Base-by-base conservation (phyloP, 2,888 invertebrate genomes). In the Lasiommata megera region DNA sequence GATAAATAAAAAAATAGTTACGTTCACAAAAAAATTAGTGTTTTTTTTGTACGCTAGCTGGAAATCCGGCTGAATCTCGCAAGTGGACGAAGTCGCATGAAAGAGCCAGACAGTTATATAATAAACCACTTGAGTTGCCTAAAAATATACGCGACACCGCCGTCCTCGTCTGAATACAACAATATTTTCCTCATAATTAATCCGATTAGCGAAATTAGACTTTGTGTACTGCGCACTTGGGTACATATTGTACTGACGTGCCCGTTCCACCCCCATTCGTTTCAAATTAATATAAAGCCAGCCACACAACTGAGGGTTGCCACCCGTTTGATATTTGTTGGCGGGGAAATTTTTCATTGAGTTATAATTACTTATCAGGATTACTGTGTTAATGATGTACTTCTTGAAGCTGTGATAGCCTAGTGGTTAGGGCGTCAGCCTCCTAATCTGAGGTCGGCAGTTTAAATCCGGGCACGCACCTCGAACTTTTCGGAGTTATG, bases 281-380 rank as follows among this genome's bases (percentile, higher is more conserved):
- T 46, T 31, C 46, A 56, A 61, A 60, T 63, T 61, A 56, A 62
- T 64, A 61, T 64, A 53, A 62, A 53, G 47, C 62, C 59, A 55
- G 43, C 58, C 61, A 16, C 58, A 38, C 31, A 31, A 34, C 43
- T 43, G 40, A 61, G 61, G 61, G 61, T 53, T 61, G 61, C 41
- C 54, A 23, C 12, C 41, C 23, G 23, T 23, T 23, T 23, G 23
- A 23, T 41, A 34, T 31, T 16, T 29, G 12, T 34, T 34, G 34
- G 9, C 34, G 11, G 3, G 9, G 9, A 11, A 34, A 34, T 34
- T 34, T 34, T 34, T n/a, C n/a, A n/a, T n/a, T n/a, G n/a, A n/a
- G n/a, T n/a, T n/a, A n/a, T n/a, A n/a, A n/a, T n/a, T 34, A 34
- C 11, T 23, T 5, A 23, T 23, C 23, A 23, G 23, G 23, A 23